Evolutionary conservation across 2,113 vertebrate species (phyloP).

Genomic region (Myotis yumanensis): DNA sequence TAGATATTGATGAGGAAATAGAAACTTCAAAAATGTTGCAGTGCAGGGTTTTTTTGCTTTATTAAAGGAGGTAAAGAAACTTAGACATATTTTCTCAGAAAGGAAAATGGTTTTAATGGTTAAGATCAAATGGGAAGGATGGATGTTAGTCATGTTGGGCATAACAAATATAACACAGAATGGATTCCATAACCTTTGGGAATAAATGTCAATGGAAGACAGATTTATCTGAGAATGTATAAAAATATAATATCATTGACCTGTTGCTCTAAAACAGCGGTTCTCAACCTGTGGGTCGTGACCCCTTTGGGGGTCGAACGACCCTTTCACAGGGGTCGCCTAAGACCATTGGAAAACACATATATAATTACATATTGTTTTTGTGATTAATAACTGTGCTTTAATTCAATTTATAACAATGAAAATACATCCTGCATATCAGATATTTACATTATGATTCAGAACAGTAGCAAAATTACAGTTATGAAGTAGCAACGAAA

Average conservation of each 20-base stretch:
- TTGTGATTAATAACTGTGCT: too few species aligned
- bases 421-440: too few species aligned
- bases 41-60: background rate
- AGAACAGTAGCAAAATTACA: too few species aligned
- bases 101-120: background rate
- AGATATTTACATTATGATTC: too few species aligned
- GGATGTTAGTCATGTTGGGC: background rate
- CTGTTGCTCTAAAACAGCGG: background rate
- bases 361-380: too few species aligned
- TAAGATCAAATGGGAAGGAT: background rate
- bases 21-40: background rate
- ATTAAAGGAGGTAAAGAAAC: constrained; percentile 34
- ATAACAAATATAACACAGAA: background rate
- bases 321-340: too few species aligned
- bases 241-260: background rate
- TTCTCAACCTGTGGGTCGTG: too few species aligned
- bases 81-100: constrained; percentile 12
- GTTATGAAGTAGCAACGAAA: too few species aligned
- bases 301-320: too few species aligned
- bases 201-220: background rate
- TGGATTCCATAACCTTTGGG: constrained; percentile 21
- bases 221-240: constrained; percentile 26
- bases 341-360: too few species aligned
- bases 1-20: constrained; percentile 25
- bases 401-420: too few species aligned